These are phyloP conservation scores for Cydia pomonella DNA, from an alignment of 1,140 invertebrate genomes.

Conservation along the genomic window DNA sequence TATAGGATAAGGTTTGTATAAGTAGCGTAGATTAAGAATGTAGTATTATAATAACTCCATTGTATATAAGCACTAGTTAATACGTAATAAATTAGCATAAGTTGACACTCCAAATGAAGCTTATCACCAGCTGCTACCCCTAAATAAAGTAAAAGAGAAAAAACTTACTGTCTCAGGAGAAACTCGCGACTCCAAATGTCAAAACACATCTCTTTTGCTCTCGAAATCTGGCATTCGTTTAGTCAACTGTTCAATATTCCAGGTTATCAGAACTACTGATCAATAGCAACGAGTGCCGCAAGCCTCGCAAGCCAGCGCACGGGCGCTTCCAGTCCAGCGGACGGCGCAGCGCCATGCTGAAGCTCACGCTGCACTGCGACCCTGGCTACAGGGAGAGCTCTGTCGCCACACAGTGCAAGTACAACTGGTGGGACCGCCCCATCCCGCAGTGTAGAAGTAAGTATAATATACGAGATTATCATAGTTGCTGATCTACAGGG, in stretches of 20 bases:
- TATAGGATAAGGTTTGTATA: too few species aligned
- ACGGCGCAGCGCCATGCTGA: neutral
- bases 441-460: neutral
- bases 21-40: too few species aligned
- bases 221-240: too few species aligned
- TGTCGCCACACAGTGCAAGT: neutral
- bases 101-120: too few species aligned
- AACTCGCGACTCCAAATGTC: too few species aligned
- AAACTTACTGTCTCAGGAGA: too few species aligned
- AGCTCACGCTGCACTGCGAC: neutral
- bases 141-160: too few species aligned
- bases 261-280: conserved; percentile 6
- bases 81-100: too few species aligned
- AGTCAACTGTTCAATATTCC: neutral
- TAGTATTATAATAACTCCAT: too few species aligned
- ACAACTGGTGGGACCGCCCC: conserved; percentile 1
- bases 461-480: neutral
- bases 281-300: neutral
- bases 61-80: too few species aligned
- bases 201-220: too few species aligned
- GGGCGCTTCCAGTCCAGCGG: neutral
- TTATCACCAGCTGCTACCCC: too few species aligned
- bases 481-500: neutral
- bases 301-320: neutral
- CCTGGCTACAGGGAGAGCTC: conserved; percentile 6